Base-by-base conservation (phyloP, 2,113 vertebrate species). In the Plectropomus leopardus region DNA sequence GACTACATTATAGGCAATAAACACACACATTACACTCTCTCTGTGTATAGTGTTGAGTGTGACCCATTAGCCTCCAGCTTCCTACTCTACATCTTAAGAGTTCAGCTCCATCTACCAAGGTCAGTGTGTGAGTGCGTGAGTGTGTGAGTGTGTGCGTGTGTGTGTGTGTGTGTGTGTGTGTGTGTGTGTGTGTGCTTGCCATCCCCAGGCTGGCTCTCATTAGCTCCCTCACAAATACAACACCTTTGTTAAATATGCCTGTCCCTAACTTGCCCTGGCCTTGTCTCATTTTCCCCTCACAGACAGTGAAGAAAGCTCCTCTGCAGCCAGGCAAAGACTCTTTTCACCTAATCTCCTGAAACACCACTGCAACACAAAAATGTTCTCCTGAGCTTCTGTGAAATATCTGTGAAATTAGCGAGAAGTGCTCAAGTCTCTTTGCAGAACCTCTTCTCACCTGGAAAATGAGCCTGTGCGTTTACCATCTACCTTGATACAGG, bases 331-430 rank as follows among this genome's bases (percentile, higher is more conserved):
- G 63, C 51, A 84, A 64, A 84, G 57, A 63, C 72, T 80, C 48
- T 65, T 80, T 72, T 66, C 68, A 81, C 50, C 70, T 83, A 88
- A 94, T 90, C 81, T 88, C 83, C 81, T 74, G 82, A 85, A 90
- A 92, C 76, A 84, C 71, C 72, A 64, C 80, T 21, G 84, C 77
- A 83, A 84, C 87, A 85, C 76, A 82, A 77, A 92, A 86, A 86
- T 78, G 86, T 88, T 87, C 88, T 74, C 65, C 73, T 58, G 86
- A 87, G 88, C 80, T 65, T 70, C 82, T 82, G 88, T 90, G 84
- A 91, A 92, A 91, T 92, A 89, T 89, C 87, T 91, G 88, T 92
- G 92, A 93, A 92, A 90, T 91, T 88, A 91, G 84, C 55, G 26
- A 83, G 80, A 88, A 86, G 86, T 65, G 80, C 63, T 82, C 34